phyloP scores from a whole-genome alignment of 2,888 invertebrate species.

The Tipula helvola region DNA sequence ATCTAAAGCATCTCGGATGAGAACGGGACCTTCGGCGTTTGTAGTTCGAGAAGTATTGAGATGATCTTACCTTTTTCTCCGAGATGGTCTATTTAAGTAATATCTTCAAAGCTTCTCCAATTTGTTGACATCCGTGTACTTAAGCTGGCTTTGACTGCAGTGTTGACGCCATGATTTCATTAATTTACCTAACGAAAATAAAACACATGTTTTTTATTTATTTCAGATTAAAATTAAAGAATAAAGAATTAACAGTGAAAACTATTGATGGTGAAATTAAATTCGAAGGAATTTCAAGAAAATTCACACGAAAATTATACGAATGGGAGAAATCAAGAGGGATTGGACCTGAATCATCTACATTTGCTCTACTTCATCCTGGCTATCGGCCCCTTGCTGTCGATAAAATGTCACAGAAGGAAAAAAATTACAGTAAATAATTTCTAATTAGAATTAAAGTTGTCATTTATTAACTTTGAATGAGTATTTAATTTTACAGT shows the following conservation, averaged over 20 bases:
- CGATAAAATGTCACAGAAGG: constrained; percentile 28
- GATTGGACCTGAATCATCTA: constrained; percentile 73
- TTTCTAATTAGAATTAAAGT: constrained; percentile 14
- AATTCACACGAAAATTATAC: constrained; percentile 78
- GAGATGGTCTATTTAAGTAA: no score
- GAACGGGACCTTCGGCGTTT: no score
- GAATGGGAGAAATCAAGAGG: constrained; percentile 87
- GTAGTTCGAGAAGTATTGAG: no score
- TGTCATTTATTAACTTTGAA: constrained; percentile 21
- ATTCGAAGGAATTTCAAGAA: constrained; percentile 76
- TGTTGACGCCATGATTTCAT: no score
- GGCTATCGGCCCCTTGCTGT: constrained; percentile 37
- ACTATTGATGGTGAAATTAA: constrained; percentile 73
- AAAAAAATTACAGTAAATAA: constrained; percentile 8
- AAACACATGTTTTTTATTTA: no score
- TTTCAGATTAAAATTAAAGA: neutral
- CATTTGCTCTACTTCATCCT: constrained; percentile 62
- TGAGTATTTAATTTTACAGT: constrained; percentile 18
- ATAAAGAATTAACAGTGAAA: constrained; percentile 63
- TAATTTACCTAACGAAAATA: no score
- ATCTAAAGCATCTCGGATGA: no score
- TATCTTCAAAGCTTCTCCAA: no score
- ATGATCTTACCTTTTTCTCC: no score
- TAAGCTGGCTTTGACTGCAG: no score
- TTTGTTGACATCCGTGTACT: no score